Evolutionary conservation across 2,113 vertebrate species (phyloP).

Genomic region (Nesospiza acunhae): DNA sequence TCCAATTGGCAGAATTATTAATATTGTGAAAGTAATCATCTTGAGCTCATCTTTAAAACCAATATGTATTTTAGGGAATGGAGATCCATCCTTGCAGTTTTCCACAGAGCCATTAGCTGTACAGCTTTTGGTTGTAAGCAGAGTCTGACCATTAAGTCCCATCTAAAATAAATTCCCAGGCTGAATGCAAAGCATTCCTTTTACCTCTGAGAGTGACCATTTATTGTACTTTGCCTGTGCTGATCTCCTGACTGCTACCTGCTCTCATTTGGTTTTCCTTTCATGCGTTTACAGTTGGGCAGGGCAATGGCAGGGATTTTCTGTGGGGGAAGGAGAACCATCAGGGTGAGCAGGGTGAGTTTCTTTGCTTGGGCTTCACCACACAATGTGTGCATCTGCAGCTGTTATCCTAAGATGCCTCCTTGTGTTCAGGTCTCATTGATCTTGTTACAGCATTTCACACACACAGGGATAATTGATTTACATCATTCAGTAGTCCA

Average conservation of each 20-base stretch:
- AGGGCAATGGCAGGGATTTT: background rate
- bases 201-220: background rate
- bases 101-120: slow-evolving; percentile 9
- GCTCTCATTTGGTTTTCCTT: background rate
- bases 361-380: slow-evolving; percentile 17
- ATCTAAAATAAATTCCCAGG: slow-evolving; percentile 4
- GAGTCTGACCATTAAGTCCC: slow-evolving; percentile 7
- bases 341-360: background rate
- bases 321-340: background rate
- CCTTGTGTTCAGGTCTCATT: slow-evolving; percentile 67
- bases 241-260: background rate
- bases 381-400: slow-evolving; percentile 20
- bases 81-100: background rate
- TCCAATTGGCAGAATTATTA: slow-evolving; percentile 45
- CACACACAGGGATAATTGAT: slow-evolving; percentile 26
- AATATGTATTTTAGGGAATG: background rate
- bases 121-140: background rate
- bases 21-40: slow-evolving; percentile 34
- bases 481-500: background rate
- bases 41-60: slow-evolving; percentile 33
- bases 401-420: slow-evolving; percentile 72
- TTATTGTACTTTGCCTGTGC: background rate
- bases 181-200: background rate
- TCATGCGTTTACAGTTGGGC: background rate
- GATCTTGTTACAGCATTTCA: slow-evolving; percentile 59